phyloP scores from a whole-genome alignment of 64 coral and sea anemone species.

The Stichodactyla mertensii region DNA sequence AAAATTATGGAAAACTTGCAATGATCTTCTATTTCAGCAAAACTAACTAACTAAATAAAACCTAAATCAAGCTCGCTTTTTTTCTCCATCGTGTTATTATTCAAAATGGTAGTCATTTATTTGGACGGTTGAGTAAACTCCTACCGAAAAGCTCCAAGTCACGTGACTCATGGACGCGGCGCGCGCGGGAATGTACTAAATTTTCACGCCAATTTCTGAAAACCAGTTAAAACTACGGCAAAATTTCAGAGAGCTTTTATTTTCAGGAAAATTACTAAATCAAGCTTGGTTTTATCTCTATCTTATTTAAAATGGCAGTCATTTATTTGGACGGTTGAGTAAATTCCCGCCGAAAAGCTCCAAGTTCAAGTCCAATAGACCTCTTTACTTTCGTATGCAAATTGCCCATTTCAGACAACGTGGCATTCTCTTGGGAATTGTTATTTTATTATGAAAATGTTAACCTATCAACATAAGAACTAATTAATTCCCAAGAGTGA shows the following conservation, averaged over 20 bases:
- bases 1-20: too few species aligned
- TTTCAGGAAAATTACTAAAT: not conserved
- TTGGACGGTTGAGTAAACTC: conserved; percentile 85
- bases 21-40: too few species aligned
- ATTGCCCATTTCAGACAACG: not conserved
- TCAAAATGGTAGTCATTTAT: conserved; percentile 99
- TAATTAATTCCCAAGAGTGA: too few species aligned
- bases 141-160: conserved; percentile 62
- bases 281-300: conserved; percentile 19
- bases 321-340: conserved; percentile 74
- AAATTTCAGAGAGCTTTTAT: too few species aligned
- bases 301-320: conserved; percentile 95
- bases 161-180: conserved; percentile 33
- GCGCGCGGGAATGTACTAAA: not conserved
- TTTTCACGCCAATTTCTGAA: conserved; percentile 11
- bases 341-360: conserved; percentile 80
- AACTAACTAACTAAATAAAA: not conserved
- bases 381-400: not conserved
- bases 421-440: too few species aligned
- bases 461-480: not conserved
- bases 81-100: conserved; percentile 60
- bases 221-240: not conserved
- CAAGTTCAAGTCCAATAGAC: conserved; percentile 39
- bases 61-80: conserved; percentile 5
- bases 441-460: too few species aligned